These are phyloP conservation scores for Enteromius fasciolatus DNA, from an alignment of 2,797 vertebrate species.

Conservation along the genomic window DNA sequence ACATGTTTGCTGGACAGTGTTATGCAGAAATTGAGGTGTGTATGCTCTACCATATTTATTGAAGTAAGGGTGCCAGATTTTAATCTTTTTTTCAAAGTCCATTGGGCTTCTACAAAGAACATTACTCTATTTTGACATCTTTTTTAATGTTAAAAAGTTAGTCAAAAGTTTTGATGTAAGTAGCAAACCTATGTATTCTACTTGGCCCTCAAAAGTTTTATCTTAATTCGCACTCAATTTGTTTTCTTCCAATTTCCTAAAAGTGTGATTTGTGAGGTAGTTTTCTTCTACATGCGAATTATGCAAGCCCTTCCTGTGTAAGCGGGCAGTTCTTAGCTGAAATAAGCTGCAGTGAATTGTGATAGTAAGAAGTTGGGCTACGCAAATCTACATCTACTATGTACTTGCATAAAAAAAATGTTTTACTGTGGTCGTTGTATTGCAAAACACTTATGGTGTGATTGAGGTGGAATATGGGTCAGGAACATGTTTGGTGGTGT, in stretches of 20 bases:
- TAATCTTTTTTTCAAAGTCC: background rate
- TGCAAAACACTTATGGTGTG: too few relatives aligned
- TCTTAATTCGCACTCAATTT: background rate
- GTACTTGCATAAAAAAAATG: too few relatives aligned
- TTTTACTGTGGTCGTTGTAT: too few relatives aligned
- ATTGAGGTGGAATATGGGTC: too few relatives aligned
- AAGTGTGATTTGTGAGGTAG: background rate
- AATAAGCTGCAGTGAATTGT: background rate
- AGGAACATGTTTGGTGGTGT: too few relatives aligned
- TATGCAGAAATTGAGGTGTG: constrained; percentile 96
- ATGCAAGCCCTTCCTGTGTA: background rate
- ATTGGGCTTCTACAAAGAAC: background rate
- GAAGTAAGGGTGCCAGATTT: background rate
- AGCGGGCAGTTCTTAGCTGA: background rate
- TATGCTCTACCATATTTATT: background rate
- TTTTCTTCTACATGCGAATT: background rate
- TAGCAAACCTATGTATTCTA: background rate
- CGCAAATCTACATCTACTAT: too few relatives aligned
- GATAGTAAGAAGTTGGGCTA: background rate
- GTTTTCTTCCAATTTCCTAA: background rate
- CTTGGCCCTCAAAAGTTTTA: background rate
- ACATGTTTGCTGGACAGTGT: constrained; percentile 94
- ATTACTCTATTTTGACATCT: background rate
- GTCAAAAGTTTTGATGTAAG: too few relatives aligned
- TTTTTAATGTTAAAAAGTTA: background rate